phyloP scores from a whole-genome alignment of 1,140 invertebrate genomes.

The Dendroctonus ponderosae region DNA sequence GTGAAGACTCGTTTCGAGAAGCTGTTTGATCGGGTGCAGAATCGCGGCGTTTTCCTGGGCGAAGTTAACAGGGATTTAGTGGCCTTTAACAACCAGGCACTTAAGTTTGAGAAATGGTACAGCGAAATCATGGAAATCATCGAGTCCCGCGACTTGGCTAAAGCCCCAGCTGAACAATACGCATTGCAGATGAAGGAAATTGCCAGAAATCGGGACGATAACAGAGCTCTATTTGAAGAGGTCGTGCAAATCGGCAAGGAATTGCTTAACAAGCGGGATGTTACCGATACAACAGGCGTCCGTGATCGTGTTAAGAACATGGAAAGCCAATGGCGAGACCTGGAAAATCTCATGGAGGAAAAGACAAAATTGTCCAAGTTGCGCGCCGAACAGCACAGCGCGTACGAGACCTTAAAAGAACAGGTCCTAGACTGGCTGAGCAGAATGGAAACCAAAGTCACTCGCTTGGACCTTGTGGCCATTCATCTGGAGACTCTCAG shows the following conservation, averaged over 20 bases:
- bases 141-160: slow-evolving; percentile 68
- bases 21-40: slow-evolving; percentile 74
- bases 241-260: slow-evolving; percentile 77
- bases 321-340: slow-evolving; percentile 85
- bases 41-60: slow-evolving; percentile 77
- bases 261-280: slow-evolving; percentile 83
- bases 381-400: slow-evolving; percentile 76
- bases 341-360: slow-evolving; percentile 76
- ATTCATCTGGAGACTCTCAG: slow-evolving; percentile 83
- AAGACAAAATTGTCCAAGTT: slow-evolving; percentile 78
- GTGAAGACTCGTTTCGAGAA: slow-evolving; percentile 83
- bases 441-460: slow-evolving; percentile 71
- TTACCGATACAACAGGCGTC: slow-evolving; percentile 82
- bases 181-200: slow-evolving; percentile 62
- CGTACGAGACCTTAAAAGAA: slow-evolving; percentile 81
- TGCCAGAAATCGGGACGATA: slow-evolving; percentile 44
- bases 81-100: slow-evolving; percentile 69
- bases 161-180: slow-evolving; percentile 69
- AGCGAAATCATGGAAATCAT: slow-evolving; percentile 71
- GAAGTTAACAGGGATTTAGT: slow-evolving; percentile 72
- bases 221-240: slow-evolving; percentile 66
- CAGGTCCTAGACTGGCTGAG: slow-evolving; percentile 85
- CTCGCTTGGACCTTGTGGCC: slow-evolving; percentile 76
- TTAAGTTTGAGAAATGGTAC: slow-evolving; percentile 70
- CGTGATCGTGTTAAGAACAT: slow-evolving; percentile 84